Conservation (phyloP, 2,888 invertebrate genomes). For the Synergus itoensis region DNA sequence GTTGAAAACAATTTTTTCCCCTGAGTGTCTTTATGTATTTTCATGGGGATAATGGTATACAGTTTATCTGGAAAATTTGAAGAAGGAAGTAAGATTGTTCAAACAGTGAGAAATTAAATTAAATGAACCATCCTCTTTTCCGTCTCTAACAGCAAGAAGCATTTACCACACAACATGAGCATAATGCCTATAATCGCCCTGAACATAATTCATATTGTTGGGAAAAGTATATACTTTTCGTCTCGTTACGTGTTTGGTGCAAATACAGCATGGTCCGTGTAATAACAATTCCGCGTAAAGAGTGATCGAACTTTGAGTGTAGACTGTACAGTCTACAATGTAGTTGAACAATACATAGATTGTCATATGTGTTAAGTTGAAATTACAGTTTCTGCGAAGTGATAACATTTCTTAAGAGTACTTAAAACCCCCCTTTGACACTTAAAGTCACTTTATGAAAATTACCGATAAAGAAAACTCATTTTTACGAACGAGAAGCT, state of each 20-base stretch:
- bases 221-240: conserved; percentile 56
- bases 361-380: background rate
- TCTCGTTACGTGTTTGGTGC: conserved; percentile 60
- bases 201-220: conserved; percentile 68
- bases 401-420: background rate
- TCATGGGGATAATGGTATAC: background rate
- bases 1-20: background rate
- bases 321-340: background rate
- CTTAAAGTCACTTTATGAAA: background rate
- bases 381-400: background rate
- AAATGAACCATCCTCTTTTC: conserved; percentile 20
- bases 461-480: background rate
- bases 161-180: conserved; percentile 65
- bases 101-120: conserved; percentile 26
- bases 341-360: background rate
- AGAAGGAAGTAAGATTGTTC: background rate
- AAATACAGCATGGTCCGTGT: conserved; percentile 33
- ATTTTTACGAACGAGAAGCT: background rate
- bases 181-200: conserved; percentile 72
- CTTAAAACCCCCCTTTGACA: background rate
- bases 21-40: background rate
- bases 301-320: conserved; percentile 9
- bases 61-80: background rate
- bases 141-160: conserved; percentile 52
- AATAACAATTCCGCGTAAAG: conserved; percentile 21